These are phyloP conservation scores for Coenonympha glycerion DNA, from an alignment of 2,888 invertebrate species.

Conservation along the genomic window DNA sequence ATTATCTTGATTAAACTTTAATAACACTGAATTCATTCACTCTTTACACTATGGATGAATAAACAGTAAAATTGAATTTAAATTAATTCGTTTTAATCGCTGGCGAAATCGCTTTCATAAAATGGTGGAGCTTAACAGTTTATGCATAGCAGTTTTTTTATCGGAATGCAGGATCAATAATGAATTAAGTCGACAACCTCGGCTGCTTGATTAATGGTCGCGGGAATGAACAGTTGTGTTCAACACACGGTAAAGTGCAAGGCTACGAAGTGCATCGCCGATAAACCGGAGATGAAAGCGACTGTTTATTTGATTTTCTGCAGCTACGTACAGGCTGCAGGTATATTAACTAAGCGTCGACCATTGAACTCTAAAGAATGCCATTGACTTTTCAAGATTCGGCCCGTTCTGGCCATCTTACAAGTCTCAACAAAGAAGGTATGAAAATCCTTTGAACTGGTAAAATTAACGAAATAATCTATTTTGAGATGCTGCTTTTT, in stretches of 20 bases:
- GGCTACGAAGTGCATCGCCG: slow-evolving; percentile 65
- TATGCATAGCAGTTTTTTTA: slow-evolving; percentile 23
- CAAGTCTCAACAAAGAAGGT: neutral
- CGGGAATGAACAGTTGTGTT: slow-evolving; percentile 48
- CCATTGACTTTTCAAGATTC: slow-evolving; percentile 18
- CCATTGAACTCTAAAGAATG: slow-evolving; percentile 44
- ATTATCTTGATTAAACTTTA: slow-evolving; percentile 16
- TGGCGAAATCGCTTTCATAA: slow-evolving; percentile 8
- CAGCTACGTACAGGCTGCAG: slow-evolving; percentile 48
- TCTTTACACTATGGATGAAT: slow-evolving; percentile 11
- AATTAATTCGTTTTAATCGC: slow-evolving; percentile 18
- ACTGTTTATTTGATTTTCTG: slow-evolving; percentile 71
- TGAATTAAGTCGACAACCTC: slow-evolving; percentile 52
- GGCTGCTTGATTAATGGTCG: slow-evolving; percentile 49
- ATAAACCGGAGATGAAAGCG: slow-evolving; percentile 70
- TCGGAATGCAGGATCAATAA: slow-evolving; percentile 45
- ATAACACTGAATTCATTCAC: slow-evolving; percentile 14
- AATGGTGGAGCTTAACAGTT: slow-evolving; percentile 9
- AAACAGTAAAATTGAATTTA: slow-evolving; percentile 5
- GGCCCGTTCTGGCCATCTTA: slow-evolving; percentile 10
- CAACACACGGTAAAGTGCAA: slow-evolving; percentile 58
- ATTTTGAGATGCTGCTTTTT: neutral
- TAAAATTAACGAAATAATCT: neutral
- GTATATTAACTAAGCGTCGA: slow-evolving; percentile 57
- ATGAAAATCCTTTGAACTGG: neutral